Evolutionary conservation across 2,797 vertebrate genomes (phyloP), one percentile per base, ranked within the genome.

Genomic region (Microchirus variegatus): DNA sequence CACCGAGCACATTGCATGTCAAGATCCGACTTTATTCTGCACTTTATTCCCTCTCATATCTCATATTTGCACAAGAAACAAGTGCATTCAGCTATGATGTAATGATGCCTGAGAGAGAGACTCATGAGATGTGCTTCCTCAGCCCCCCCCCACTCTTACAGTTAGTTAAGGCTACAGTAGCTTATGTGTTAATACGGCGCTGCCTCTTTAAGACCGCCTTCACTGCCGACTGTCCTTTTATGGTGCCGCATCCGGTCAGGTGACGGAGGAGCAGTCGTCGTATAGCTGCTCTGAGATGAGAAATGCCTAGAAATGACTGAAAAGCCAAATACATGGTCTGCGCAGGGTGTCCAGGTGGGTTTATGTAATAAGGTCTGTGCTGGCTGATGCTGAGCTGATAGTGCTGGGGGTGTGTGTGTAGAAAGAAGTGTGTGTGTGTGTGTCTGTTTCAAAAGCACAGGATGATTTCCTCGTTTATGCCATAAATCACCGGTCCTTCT

Each of bases 271-370:
- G 80, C 80, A 87, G 87, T 90, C 84, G 87, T 90, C 84, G 83
- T 88, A 85, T 67, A 81, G 83, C 88, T 85, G 89, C 84, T 90
- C 77, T 52, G 86, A 90, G 87, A 93, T 52, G 86, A 90, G 87
- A 93, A 90, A 91, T 89, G 89, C 89, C 89, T 89, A 81, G 85
- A 93, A 92, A 92, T 92, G 83, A 90, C 87, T 89, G 87, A 91
- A 89, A 90, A 83, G 67, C 89, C 90, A 81, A 86, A 84, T 87
- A 85, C 85, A 81, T 79, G 61, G 75, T 77, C 52, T 73, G 50
- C 82, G 80, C 63, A 75, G 63, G 50, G 53, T 75, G 76, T 84
- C 77, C 83, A 88, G 84, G 82, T 90, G 76, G 84, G 77, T 87
- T 92, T 90, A 91, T 89, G 84, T 90, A 90, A 91, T 77, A 62